Evolutionary conservation across 2,888 invertebrate species (phyloP), one percentile per base, ranked within the genome.

Genomic region (Euspilapteryx auroguttella): DNA sequence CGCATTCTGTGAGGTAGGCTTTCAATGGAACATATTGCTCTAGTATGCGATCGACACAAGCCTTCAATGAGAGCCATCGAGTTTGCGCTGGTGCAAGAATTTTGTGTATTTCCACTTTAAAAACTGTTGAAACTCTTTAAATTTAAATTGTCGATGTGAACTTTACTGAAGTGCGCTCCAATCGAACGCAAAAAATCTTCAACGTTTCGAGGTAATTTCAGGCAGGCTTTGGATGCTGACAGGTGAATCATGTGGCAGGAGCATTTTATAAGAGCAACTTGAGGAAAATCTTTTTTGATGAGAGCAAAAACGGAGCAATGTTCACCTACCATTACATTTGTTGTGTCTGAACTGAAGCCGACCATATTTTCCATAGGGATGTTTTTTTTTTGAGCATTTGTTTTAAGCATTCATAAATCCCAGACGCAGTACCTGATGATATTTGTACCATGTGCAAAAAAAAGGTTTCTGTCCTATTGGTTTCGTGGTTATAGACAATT

Each of bases 161-260:
- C 34, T 36, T 29, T 27, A 15, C 33, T 37, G 29, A 38, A 38
- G 24, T 38, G 36, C 14, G 36, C 23, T 6, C 37, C 37, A 21
- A 39, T 13, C 17, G 6, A 22, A 7, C 37, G 29, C 13, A 39
- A 23, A 2, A n/a, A 28, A 32, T 40, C 38, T 33, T 42, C 38
- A 2, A 40, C 33, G 25, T 24, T 25, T 20, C 36, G 23, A 4
- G 55, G 55, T 12, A 55, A 34, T 34, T 44, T 44, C 2, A 49
- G 32, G 35, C 51, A 54, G 12, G 54, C 51, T 34, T 51, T 42
- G 6, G 42, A 42, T 27, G 47, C 36, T 20, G 43, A 38, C 28
- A 53, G 36, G 35, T 51, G 42, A 21, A 47, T 42, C 37, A 46
- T 40, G 32, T 51, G 55, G 32, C 52, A 55, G 14, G 41, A 44